These are phyloP conservation scores for Podilymbus podiceps DNA, from an alignment of 2,113 vertebrate genomes.

Conservation along the genomic window DNA sequence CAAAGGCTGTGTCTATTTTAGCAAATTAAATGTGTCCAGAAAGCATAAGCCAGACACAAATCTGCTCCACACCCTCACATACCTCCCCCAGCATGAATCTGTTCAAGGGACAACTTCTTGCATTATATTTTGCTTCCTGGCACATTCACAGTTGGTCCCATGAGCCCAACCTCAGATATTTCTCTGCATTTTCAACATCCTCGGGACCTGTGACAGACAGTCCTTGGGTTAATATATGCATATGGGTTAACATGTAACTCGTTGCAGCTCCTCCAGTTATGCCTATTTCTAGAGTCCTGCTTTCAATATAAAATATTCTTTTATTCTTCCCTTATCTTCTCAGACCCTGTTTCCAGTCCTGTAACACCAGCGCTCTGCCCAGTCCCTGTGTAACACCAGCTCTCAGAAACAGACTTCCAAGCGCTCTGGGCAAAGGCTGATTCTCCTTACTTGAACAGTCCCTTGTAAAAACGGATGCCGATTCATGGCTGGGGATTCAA, in stretches of 20 bases:
- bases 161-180: neutral
- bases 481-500: neutral
- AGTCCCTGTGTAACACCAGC: neutral
- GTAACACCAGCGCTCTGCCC: neutral
- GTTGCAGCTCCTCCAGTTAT: neutral
- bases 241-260: neutral
- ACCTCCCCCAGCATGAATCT: neutral
- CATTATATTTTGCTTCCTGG: neutral
- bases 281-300: neutral
- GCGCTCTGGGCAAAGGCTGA: neutral
- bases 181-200: neutral
- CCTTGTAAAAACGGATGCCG: neutral
- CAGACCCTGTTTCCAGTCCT: neutral
- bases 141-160: neutral
- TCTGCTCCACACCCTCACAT: neutral
- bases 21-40: neutral
- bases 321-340: neutral
- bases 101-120: neutral
- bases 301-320: neutral
- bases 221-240: neutral
- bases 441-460: neutral
- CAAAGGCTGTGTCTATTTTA: neutral
- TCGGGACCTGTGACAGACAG: neutral
- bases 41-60: neutral
- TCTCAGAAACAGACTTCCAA: neutral